phyloP scores from a whole-genome alignment of 2,888 invertebrate genomes.

The Nemapogon koenigi region DNA sequence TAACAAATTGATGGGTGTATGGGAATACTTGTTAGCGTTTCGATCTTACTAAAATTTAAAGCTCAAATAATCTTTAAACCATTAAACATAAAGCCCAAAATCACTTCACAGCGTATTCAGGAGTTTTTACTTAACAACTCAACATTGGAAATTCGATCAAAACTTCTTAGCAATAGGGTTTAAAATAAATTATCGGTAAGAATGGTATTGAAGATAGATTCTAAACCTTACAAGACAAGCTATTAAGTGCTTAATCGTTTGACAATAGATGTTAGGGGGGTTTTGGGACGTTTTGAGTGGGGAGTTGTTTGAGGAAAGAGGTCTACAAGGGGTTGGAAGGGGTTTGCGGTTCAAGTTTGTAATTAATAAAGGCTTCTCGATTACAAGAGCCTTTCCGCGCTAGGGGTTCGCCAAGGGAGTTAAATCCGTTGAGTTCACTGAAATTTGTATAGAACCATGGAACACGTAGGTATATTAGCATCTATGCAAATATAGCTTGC shows the following conservation, averaged over 20 bases:
- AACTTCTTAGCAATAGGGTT: conserved; percentile 54
- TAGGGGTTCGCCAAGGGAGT: too few species aligned
- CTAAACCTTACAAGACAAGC: conserved; percentile 40
- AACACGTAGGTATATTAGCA: too few species aligned
- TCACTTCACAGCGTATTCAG: too few species aligned
- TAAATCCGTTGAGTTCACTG: too few species aligned
- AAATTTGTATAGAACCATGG: too few species aligned
- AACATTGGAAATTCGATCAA: conserved; percentile 53
- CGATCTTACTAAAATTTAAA: too few species aligned
- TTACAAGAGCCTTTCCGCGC: conserved; percentile 59
- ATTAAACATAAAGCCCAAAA: too few species aligned
- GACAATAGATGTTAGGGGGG: conserved; percentile 21
- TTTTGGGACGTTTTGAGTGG: conserved; percentile 1
- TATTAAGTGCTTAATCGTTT: conserved; percentile 40
- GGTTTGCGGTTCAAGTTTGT: conserved; percentile 59
- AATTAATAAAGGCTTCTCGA: conserved; percentile 64
- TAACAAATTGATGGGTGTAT: conserved; percentile 58
- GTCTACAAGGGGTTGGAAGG: conserved; percentile 20
- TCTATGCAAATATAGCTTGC: too few species aligned
- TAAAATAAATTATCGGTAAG: background rate
- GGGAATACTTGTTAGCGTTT: too few species aligned
- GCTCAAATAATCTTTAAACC: too few species aligned
- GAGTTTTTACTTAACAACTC: too few species aligned
- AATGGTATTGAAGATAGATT: conserved; percentile 25
- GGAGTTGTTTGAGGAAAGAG: conserved; percentile 10